These are phyloP conservation scores for Takifugu flavidus DNA, from an alignment of 2,113 vertebrate genomes.

Conservation along the genomic window DNA sequence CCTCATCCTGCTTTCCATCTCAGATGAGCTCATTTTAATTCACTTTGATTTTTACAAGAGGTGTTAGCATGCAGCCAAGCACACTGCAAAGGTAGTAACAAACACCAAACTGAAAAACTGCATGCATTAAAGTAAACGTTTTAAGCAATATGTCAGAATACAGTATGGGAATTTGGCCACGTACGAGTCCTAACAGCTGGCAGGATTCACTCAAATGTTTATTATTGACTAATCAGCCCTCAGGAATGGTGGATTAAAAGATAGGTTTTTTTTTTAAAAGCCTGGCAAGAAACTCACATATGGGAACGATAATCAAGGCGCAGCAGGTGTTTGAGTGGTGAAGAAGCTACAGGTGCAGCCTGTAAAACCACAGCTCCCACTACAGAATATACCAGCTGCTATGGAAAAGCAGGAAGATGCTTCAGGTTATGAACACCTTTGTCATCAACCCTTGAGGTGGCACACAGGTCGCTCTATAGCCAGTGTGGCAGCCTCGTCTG, in stretches of 20 bases:
- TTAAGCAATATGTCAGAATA: too few relatives aligned
- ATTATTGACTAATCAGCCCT: conserved; percentile 33
- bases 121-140: not conserved
- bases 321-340: conserved; percentile 41
- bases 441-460: conserved; percentile 14
- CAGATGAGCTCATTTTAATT: conserved; percentile 35
- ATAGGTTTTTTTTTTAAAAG: conserved; percentile 30
- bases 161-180: too few relatives aligned
- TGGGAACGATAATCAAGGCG: conserved; percentile 38
- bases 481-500: conserved; percentile 1
- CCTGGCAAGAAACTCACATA: conserved; percentile 39
- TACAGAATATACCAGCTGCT: conserved; percentile 34
- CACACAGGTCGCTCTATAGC: not conserved
- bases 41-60: conserved; percentile 18
- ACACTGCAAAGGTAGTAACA: not conserved
- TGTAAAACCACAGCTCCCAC: conserved; percentile 9
- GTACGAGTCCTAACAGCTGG: not conserved
- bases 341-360: conserved; percentile 48
- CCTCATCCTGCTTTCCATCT: conserved; percentile 51
- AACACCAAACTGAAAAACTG: not conserved
- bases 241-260: conserved; percentile 34
- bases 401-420: conserved; percentile 13
- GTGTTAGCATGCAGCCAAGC: not conserved
- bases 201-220: conserved; percentile 27
- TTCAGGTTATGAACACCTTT: conserved; percentile 15